Evolutionary conservation across 2,797 vertebrate genomes (phyloP).

Genomic region (Hypotaenidia philippensis): DNA sequence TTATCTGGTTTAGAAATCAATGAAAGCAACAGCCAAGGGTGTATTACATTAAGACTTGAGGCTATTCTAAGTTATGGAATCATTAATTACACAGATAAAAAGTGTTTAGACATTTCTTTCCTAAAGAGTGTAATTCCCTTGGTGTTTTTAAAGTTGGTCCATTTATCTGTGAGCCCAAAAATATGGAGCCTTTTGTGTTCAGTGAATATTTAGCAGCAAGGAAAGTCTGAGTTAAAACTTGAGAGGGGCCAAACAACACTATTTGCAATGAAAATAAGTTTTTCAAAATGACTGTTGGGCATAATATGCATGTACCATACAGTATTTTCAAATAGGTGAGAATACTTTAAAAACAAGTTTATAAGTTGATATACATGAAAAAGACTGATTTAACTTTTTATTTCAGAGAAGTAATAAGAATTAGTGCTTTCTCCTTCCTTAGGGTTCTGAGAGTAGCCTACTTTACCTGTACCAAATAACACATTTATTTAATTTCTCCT

Average conservation of each 20-base stretch:
- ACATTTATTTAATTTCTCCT: neutral
- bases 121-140: neutral
- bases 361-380: neutral
- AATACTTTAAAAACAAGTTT: neutral
- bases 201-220: neutral
- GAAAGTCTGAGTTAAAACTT: neutral
- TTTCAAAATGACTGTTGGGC: neutral
- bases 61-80: neutral
- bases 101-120: neutral
- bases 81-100: neutral
- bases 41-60: neutral
- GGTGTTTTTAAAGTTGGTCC: neutral
- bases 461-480: rapidly evolving
- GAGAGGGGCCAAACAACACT: neutral
- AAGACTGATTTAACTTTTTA: neutral
- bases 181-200: rapidly evolving
- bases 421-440: neutral
- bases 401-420: neutral
- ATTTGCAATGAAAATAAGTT: neutral
- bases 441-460: neutral
- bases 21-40: neutral
- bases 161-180: neutral
- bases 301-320: neutral
- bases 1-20: neutral
- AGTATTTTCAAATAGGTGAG: neutral